phyloP scores from a whole-genome alignment of 2,888 invertebrate genomes.

The Congeria kusceri region DNA sequence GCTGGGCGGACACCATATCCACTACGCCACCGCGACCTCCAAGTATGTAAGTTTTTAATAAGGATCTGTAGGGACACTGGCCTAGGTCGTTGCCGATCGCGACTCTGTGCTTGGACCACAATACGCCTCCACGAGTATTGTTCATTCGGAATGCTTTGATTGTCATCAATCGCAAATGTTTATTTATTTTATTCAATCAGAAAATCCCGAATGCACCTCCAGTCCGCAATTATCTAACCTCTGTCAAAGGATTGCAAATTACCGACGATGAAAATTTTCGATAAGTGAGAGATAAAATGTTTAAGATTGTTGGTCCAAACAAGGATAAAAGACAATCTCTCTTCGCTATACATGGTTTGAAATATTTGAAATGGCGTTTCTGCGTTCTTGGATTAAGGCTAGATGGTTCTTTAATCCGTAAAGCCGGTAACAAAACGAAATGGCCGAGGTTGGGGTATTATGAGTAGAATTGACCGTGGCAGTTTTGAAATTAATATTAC shows the following conservation, averaged over 20 bases:
- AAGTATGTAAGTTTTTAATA: no score
- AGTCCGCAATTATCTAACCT: not conserved
- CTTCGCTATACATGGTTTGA: constrained; percentile 44
- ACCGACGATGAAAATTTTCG: constrained; percentile 32
- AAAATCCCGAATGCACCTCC: not conserved
- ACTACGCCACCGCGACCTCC: no score
- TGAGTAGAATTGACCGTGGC: constrained; percentile 46
- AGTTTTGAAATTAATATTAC: constrained; percentile 56
- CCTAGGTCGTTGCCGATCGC: no score
- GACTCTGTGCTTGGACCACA: no score
- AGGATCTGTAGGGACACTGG: no score
- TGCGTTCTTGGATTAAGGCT: constrained; percentile 39
- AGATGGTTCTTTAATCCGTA: constrained; percentile 42
- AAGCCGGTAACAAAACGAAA: constrained; percentile 49
- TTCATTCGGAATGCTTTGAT: no score
- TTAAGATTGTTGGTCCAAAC: constrained; percentile 46
- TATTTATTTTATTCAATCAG: no score
- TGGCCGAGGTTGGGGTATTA: constrained; percentile 40
- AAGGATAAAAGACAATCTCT: constrained; percentile 51
- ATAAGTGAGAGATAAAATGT: constrained; percentile 51
- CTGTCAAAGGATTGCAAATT: constrained; percentile 29
- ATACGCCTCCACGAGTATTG: no score
- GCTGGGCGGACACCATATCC: no score
- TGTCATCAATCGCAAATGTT: no score
- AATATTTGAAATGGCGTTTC: constrained; percentile 42